A percentile compares a stretch with the other conserved stretches of the same genome.
Conservation (phyloP, 2,888 invertebrate species). For the Cinara cedri region DNA sequence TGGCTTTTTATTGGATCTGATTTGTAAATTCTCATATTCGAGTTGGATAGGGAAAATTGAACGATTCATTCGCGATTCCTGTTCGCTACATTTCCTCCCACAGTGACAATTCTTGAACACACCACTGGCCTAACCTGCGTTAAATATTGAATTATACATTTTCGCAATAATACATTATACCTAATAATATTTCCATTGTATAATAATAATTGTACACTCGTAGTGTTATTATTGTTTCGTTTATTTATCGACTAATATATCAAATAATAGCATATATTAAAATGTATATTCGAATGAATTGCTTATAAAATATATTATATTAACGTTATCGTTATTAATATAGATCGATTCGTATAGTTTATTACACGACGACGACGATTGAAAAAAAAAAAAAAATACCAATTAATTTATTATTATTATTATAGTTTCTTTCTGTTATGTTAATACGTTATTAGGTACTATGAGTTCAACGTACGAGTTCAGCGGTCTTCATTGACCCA, state of each 20-base stretch:
- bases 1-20: too few relatives aligned
- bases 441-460: slow-evolving; percentile 4
- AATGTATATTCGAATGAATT: neutral
- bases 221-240: slow-evolving; percentile 5
- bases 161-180: too few relatives aligned
- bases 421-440: slow-evolving; percentile 16
- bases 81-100: too few relatives aligned
- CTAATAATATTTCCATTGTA: too few relatives aligned
- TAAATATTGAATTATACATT: too few relatives aligned
- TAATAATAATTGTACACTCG: too few relatives aligned
- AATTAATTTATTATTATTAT: slow-evolving; percentile 11
- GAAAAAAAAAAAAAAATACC: neutral
- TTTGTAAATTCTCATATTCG: too few relatives aligned
- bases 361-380: neutral
- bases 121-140: too few relatives aligned
- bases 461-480: slow-evolving; percentile 27
- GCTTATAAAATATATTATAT: neutral
- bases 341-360: slow-evolving; percentile 10
- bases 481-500: slow-evolving; percentile 16
- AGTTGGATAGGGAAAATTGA: too few relatives aligned
- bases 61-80: too few relatives aligned
- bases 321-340: slow-evolving; percentile 12
- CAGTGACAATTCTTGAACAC: too few relatives aligned
- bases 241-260: slow-evolving; percentile 8
- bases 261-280: neutral